A percentile compares a stretch with the other conserved stretches of the same genome.
These are phyloP conservation scores for Yoshiicerus persimilis DNA, from an alignment of 1,140 invertebrate genomes.

Conservation along the genomic window DNA sequence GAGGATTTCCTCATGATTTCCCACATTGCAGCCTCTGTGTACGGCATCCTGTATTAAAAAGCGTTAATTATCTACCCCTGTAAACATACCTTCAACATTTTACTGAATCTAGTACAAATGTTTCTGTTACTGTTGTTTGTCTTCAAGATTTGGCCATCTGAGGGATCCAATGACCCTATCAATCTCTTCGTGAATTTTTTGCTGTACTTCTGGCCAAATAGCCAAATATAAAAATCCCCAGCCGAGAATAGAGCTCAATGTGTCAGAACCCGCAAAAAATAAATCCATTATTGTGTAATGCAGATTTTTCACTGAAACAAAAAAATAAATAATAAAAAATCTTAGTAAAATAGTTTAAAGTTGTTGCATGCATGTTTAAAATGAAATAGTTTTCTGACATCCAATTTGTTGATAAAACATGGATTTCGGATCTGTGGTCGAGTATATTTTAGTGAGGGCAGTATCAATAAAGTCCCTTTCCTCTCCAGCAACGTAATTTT, in stretches of 20 bases:
- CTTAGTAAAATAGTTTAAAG: not conserved
- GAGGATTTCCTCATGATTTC: conserved; percentile 46
- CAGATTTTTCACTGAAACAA: conserved; percentile 39
- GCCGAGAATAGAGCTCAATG: conserved; percentile 73
- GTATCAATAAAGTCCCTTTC: conserved; percentile 48
- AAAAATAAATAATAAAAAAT: not conserved
- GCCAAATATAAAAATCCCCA: conserved; percentile 78
- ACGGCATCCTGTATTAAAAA: conserved; percentile 59
- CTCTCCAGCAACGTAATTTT: conserved; percentile 5
- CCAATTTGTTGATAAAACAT: conserved; percentile 43
- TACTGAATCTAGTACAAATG: not conserved
- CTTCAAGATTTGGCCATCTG: conserved; percentile 53
- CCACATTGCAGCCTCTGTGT: conserved; percentile 47
- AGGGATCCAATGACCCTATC: conserved; percentile 71
- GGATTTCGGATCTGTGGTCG: conserved; percentile 38
- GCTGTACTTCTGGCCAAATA: conserved; percentile 72
- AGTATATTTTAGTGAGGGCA: conserved; percentile 46
- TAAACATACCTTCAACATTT: no score
- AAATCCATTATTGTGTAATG: conserved; percentile 46
- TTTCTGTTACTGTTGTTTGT: not conserved
- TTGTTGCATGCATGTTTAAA: not conserved
- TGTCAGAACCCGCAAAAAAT: conserved; percentile 66
- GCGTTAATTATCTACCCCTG: no score
- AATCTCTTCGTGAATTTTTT: conserved; percentile 76
- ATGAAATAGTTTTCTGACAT: not conserved